Evolutionary conservation across 2,113 vertebrate species (phyloP).

Genomic region (Procavia capensis): DNA sequence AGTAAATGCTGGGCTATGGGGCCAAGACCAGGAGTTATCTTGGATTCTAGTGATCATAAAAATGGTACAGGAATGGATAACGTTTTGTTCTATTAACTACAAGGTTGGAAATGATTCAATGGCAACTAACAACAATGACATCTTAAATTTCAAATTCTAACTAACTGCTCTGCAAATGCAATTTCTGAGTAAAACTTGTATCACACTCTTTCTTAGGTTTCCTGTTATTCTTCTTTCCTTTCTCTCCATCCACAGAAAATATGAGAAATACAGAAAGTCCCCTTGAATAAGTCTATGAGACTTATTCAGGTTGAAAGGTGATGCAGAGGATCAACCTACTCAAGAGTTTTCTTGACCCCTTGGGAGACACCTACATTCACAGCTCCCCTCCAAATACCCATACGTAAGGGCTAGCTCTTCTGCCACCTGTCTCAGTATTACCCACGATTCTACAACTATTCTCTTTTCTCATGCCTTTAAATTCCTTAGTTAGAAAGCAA

Average conservation of each 20-base stretch:
- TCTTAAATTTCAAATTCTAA: not conserved
- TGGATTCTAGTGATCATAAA: not conserved
- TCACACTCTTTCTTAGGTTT: not conserved
- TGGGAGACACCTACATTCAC: not conserved
- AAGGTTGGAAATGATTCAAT: not conserved
- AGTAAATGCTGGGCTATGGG: not conserved
- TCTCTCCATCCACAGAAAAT: not conserved
- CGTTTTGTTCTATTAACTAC: not conserved
- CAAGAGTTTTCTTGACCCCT: not conserved
- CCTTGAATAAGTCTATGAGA: not conserved
- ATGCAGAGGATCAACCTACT: not conserved
- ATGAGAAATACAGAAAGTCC: not conserved
- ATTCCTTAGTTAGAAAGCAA: conserved; percentile 11
- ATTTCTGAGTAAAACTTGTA: conserved; percentile 20
- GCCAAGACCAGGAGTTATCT: not conserved
- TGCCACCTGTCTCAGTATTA: conserved; percentile 7
- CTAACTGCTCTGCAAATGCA: not conserved
- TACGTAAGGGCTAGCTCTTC: not conserved
- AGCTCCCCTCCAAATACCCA: not conserved
- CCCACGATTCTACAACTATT: not conserved
- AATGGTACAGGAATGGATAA: not conserved
- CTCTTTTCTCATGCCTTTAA: not conserved
- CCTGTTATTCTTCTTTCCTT: not conserved
- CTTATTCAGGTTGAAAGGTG: not conserved
- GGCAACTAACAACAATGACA: not conserved